Evolutionary conservation across 1,140 invertebrate genomes (phyloP).

Genomic region (Dinothrombium tinctorium): DNA sequence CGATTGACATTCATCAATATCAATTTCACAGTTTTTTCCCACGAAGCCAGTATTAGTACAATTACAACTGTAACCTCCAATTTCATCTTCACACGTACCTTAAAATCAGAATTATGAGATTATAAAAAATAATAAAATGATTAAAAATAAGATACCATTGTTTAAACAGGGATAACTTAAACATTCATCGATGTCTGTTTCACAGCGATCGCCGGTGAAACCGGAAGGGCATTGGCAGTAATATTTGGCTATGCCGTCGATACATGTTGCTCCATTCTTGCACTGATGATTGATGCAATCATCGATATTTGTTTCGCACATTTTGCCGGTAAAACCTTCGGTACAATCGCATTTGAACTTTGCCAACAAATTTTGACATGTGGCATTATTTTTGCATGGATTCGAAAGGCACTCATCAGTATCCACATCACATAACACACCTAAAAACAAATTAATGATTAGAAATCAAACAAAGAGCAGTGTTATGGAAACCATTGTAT

Average conservation of each 20-base stretch:
- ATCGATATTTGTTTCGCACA: constrained; percentile 81
- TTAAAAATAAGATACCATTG: too few relatives aligned
- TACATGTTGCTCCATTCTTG: constrained; percentile 53
- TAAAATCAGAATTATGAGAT: too few relatives aligned
- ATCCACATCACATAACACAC: too few relatives aligned
- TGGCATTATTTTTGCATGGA: too few relatives aligned
- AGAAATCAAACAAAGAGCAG: too few relatives aligned
- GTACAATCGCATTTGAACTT: too few relatives aligned
- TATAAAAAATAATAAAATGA: too few relatives aligned
- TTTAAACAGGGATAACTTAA: constrained; percentile 51
- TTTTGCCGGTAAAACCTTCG: constrained; percentile 63
- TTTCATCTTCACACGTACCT: constrained; percentile 2
- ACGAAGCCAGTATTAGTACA: constrained; percentile 27
- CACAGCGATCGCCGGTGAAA: constrained; percentile 69
- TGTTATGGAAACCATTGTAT: too few relatives aligned
- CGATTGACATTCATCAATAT: constrained; percentile 55
- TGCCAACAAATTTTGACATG: too few relatives aligned
- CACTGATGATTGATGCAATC: constrained; percentile 59
- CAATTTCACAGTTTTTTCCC: constrained; percentile 19
- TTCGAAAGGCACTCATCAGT: too few relatives aligned
- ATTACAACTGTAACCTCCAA: constrained; percentile 24
- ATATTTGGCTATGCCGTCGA: constrained; percentile 49
- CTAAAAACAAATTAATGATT: too few relatives aligned
- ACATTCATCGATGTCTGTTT: constrained; percentile 67
- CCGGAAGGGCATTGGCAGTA: constrained; percentile 43